Base-by-base conservation (phyloP, 2,113 vertebrate species). In the Equus quagga region DNA sequence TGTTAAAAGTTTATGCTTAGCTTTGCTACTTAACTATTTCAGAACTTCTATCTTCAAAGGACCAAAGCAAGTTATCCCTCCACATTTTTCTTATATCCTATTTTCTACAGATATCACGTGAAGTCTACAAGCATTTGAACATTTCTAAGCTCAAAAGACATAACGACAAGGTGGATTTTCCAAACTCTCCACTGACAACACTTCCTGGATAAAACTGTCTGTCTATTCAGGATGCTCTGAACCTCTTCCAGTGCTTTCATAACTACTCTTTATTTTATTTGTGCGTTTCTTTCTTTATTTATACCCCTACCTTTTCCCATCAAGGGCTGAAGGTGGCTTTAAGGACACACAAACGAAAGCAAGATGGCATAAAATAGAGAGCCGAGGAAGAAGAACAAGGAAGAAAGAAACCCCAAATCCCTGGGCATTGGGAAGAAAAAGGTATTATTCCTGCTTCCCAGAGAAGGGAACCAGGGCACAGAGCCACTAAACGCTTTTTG, bases 1-100 rank as follows among this genome's bases (percentile, higher is more conserved):
- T 69, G 70, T 80, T 83, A 62, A 85, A 96, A 82, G 51, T 60
- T 80, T 83, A 93, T 96, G 86, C 75, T 78, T 36, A 83, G 49
- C 41, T 91, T 65, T 60, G 58, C 33, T 79, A 23, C 13, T 28
- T 88, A 91, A 78, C 60, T 33, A 44, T 70, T 64, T 83, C 36
- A 91, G 81, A 93, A 83, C 7, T 49, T 86, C 60, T 70, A 15
- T 69, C 44, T 93, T 93, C 7, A 78, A 65, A 95, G 36, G 54
- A 70, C 18, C 65, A 76, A 78, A 82, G 81, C 31, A 70, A 41
- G 69, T 73, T 44, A 51, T 36, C 62, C 75, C 44, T 73, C 54
- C 18, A 62, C 2, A 3, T 96, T 89, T 72, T 88, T 31, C 73
- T 72, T 84, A 51, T 5, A 36, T 83, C 70, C 24, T 83, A 26